Base-by-base conservation (phyloP, 2,797 vertebrate species). In the Arnoldichthys spilopterus region DNA sequence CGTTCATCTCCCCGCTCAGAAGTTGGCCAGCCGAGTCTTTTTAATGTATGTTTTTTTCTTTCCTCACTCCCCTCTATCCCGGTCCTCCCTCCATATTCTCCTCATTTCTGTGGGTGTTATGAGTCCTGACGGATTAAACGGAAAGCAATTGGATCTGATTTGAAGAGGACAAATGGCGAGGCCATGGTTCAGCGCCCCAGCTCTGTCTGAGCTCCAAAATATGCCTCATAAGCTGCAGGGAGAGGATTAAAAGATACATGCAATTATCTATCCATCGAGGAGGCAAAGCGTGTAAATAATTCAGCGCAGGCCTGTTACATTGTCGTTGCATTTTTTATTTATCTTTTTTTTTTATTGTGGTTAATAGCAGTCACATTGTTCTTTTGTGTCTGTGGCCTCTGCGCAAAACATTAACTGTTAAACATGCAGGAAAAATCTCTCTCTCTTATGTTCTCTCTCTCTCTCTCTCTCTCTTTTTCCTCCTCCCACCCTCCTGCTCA, bases 391-490 rank as follows among this genome's bases (percentile, higher is more conserved):
- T 22, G 32, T 30, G n/a, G 54, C 68, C 53, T 74, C 71, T 74
- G 78, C 54, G 74, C 43, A 18, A 56, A 74, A 80, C 78, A 74
- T 40, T 78, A 66, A 72, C 59, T 69, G 71, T 74, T 69, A 69
- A 79, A 79, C 28, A 69, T 30, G 53, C 28, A 61, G 71, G 43
- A 74, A 70, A 45, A 45, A 45, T 13, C 54, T 26, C 54, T 24
- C 82, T 86, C 80, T 85, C 76, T 85, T 76, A 40, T 86, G 76
- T 79, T 84, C 78, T 89, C 74, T n/a, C 85, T 59, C 74, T 56
- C 81, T 90, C 58, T 37, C 88, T 45, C 6, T 43, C 24, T 40
- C 18, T 28, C 26, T 11, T 13, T 15, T 6, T 24, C 43, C 45
- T 22, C 51, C 30, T 11, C 5, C 26, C 15, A 26, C 37, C 24